Percentiles rank a stretch among this genome's conserved stretches.
These are phyloP conservation scores for Drosophila neotestacea DNA, from an alignment of 2,888 invertebrate genomes.

Conservation along the genomic window DNA sequence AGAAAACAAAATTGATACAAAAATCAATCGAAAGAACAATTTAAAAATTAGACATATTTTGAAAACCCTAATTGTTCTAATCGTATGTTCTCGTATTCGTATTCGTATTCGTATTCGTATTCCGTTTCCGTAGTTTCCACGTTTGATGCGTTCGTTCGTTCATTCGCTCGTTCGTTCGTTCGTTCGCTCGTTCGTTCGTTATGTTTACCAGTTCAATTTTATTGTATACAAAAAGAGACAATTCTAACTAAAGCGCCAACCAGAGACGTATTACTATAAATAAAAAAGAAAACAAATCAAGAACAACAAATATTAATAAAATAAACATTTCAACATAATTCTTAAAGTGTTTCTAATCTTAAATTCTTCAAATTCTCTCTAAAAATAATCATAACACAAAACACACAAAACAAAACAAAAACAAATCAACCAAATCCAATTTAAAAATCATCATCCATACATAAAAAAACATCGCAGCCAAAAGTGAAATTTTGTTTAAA, in stretches of 20 bases:
- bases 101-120: slow-evolving; percentile 30
- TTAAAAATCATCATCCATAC: slow-evolving; percentile 32
- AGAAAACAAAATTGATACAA: background rate
- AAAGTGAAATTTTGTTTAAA: slow-evolving; percentile 32
- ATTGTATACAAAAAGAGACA: slow-evolving; percentile 24
- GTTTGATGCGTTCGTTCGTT: slow-evolving; percentile 58
- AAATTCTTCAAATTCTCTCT: slow-evolving; percentile 49
- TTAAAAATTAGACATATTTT: slow-evolving; percentile 11
- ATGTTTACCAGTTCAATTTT: slow-evolving; percentile 53
- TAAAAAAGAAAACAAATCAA: background rate
- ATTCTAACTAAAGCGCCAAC: slow-evolving; percentile 18
- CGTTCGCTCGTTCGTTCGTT: slow-evolving; percentile 57
- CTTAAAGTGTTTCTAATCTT: slow-evolving; percentile 40
- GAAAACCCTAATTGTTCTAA: slow-evolving; percentile 22
- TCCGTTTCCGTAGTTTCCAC: slow-evolving; percentile 62
- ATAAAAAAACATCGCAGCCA: slow-evolving; percentile 34
- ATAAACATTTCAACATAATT: slow-evolving; percentile 6
- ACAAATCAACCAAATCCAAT: slow-evolving; percentile 20
- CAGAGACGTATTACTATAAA: slow-evolving; percentile 5
- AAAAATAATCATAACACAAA: slow-evolving; percentile 41
- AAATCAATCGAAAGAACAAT: slow-evolving; percentile 3
- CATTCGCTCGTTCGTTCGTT: slow-evolving; percentile 45
- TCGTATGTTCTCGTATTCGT: slow-evolving; percentile 30
- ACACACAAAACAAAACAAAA: slow-evolving; percentile 33
- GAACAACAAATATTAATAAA: slow-evolving; percentile 1